Evolutionary conservation across 2,113 vertebrate genomes (phyloP).

Genomic region (Delphinapterus leucas): DNA sequence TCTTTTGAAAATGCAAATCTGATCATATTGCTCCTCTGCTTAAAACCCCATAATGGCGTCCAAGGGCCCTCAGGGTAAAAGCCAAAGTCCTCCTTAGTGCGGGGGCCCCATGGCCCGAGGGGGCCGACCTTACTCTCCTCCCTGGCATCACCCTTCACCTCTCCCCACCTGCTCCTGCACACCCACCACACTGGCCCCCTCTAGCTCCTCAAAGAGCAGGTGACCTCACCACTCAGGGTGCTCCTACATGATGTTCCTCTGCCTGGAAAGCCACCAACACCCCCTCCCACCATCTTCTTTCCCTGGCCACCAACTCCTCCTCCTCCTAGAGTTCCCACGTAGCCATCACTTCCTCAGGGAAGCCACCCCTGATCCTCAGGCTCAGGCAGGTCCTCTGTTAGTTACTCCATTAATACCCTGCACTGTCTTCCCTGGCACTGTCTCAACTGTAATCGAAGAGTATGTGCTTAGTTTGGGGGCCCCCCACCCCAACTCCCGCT

Average conservation of each 20-base stretch:
- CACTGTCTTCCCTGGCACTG: neutral
- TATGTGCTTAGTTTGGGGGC: neutral
- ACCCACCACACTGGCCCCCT: neutral
- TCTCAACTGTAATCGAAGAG: neutral
- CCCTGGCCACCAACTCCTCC: neutral
- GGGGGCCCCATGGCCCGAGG: fast-evolving
- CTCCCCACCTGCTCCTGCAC: neutral
- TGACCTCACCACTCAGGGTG: neutral
- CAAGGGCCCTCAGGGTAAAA: neutral
- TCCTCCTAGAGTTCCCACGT: fast-evolving
- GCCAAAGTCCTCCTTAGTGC: neutral
- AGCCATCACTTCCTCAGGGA: neutral
- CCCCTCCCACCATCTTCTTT: neutral
- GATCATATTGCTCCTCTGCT: neutral
- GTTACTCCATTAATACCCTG: neutral
- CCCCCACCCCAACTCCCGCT: neutral
- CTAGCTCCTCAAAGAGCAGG: neutral
- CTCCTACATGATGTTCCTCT: neutral
- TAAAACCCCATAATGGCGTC: neutral
- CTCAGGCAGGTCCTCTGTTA: neutral
- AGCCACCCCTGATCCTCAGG: neutral
- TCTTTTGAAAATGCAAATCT: neutral
- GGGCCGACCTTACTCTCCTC: neutral
- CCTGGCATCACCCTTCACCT: neutral
- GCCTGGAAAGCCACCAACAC: neutral